phyloP scores from a whole-genome alignment of 2,888 invertebrate genomes.

The Ditula angustiorana region DNA sequence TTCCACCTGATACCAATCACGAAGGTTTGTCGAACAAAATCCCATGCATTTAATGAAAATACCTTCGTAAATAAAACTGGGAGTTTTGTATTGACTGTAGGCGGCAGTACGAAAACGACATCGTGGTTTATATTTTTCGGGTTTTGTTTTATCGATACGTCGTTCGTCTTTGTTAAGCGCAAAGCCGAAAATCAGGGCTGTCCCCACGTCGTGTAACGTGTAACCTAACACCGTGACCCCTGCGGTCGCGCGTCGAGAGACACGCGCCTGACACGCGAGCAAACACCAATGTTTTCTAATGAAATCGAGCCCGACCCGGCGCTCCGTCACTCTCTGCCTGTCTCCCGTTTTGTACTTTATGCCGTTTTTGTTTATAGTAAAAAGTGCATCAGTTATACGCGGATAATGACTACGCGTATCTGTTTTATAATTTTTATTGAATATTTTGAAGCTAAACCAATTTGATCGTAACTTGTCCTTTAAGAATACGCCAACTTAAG shows the following conservation, averaged over 20 bases:
- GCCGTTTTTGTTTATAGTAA: slow-evolving; percentile 18
- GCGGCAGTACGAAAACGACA: not conserved
- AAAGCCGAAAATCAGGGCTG: slow-evolving; percentile 40
- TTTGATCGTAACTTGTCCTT: too few relatives aligned
- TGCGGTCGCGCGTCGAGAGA: slow-evolving; percentile 50
- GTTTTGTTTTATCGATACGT: slow-evolving; percentile 10
- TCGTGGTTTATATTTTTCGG: not conserved
- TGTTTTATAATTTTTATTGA: too few relatives aligned
- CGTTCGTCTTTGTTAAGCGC: slow-evolving; percentile 24
- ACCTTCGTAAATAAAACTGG: not conserved
- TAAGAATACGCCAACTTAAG: not conserved
- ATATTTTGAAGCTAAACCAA: too few relatives aligned
- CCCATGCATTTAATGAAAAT: slow-evolving; percentile 1
- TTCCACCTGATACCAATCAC: slow-evolving; percentile 26
- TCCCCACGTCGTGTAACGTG: slow-evolving; percentile 42
- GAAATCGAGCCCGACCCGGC: slow-evolving; percentile 54
- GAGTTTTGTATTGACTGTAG: not conserved
- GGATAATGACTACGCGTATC: not conserved
- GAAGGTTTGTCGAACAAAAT: slow-evolving; percentile 17
- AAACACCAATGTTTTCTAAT: slow-evolving; percentile 66
- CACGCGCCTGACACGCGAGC: slow-evolving; percentile 64
- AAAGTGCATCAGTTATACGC: slow-evolving; percentile 13
- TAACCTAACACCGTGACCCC: slow-evolving; percentile 43
- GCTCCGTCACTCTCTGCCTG: slow-evolving; percentile 35
- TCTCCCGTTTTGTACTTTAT: slow-evolving; percentile 17